Conservation (phyloP, 1,140 invertebrate genomes). For the Drosophila neocordata region DNA sequence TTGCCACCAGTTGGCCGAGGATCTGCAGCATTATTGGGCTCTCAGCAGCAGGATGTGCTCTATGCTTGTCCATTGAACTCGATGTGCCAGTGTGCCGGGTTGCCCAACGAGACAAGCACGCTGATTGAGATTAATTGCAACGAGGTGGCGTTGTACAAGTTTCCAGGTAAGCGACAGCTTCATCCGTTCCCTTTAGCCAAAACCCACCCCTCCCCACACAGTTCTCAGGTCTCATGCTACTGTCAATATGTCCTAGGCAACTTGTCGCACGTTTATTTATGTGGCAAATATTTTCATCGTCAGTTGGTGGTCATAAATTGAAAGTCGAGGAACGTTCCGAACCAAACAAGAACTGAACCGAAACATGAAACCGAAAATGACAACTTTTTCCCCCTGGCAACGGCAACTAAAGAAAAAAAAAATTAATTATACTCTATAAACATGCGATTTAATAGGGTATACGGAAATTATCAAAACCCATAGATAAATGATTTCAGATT, state of each 20-base stretch:
- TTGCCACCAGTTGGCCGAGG: conserved; percentile 45
- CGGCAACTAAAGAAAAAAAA: conserved; percentile 42
- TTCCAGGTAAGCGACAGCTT: conserved; percentile 84
- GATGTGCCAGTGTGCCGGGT: conserved; percentile 86
- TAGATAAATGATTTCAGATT: too few species aligned
- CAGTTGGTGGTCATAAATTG: conserved; percentile 63
- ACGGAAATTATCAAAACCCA: background rate
- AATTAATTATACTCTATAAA: conserved; percentile 52
- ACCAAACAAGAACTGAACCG: background rate
- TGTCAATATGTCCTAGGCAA: conserved; percentile 43
- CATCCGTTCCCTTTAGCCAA: background rate
- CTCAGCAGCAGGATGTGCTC: conserved; percentile 79
- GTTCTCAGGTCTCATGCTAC: conserved; percentile 19
- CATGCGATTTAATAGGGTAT: background rate
- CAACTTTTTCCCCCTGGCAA: conserved; percentile 27
- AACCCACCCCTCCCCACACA: background rate
- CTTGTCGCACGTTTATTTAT: conserved; percentile 70
- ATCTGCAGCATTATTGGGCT: conserved; percentile 67
- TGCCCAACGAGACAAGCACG: conserved; percentile 84
- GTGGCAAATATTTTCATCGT: conserved; percentile 73
- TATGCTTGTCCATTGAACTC: conserved; percentile 85
- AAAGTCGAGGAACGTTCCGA: background rate
- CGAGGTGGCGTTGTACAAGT: conserved; percentile 85
- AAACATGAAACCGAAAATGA: conserved; percentile 11
- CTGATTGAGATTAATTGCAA: conserved; percentile 87